Conservation (phyloP, 2,113 vertebrate species). For the Tragelaphus scriptus region DNA sequence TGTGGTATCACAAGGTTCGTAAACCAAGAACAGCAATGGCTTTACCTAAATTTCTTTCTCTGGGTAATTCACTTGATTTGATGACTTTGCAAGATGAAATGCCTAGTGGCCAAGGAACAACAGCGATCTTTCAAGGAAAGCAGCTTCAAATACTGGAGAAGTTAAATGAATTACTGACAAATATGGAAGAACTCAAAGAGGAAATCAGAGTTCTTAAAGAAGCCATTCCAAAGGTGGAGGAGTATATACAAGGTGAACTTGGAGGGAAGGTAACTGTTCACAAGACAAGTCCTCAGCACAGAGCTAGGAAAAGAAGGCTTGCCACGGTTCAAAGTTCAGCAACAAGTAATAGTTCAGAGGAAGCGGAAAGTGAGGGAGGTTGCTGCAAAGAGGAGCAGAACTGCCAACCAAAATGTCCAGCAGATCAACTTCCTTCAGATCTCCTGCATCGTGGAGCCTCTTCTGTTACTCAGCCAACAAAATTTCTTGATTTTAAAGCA, state of each 20-base stretch:
- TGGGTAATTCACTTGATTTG: slow-evolving; percentile 46
- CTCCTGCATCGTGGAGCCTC: background rate
- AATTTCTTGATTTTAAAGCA: background rate
- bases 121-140: slow-evolving; percentile 72
- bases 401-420: background rate
- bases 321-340: slow-evolving; percentile 60
- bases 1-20: slow-evolving; percentile 82
- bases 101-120: slow-evolving; percentile 46
- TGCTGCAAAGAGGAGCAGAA: slow-evolving; percentile 23
- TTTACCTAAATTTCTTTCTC: slow-evolving; percentile 24
- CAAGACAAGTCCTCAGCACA: slow-evolving; percentile 82
- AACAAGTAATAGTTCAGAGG: slow-evolving; percentile 91
- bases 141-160: slow-evolving; percentile 91
- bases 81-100: slow-evolving; percentile 56
- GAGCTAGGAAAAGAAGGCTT: slow-evolving; percentile 83
- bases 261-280: slow-evolving; percentile 72
- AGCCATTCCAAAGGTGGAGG: slow-evolving; percentile 87
- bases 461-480: background rate
- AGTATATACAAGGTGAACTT: slow-evolving; percentile 87
- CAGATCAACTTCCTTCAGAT: background rate
- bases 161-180: slow-evolving; percentile 86
- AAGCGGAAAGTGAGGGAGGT: slow-evolving; percentile 94
- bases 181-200: slow-evolving; percentile 91
- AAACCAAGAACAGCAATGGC: slow-evolving; percentile 47
- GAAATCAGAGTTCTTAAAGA: slow-evolving; percentile 91